A percentile compares a stretch with the other conserved stretches of the same genome.
These are phyloP conservation scores for Gerris lacustris DNA, from an alignment of 2,888 invertebrate genomes.

Conservation along the genomic window DNA sequence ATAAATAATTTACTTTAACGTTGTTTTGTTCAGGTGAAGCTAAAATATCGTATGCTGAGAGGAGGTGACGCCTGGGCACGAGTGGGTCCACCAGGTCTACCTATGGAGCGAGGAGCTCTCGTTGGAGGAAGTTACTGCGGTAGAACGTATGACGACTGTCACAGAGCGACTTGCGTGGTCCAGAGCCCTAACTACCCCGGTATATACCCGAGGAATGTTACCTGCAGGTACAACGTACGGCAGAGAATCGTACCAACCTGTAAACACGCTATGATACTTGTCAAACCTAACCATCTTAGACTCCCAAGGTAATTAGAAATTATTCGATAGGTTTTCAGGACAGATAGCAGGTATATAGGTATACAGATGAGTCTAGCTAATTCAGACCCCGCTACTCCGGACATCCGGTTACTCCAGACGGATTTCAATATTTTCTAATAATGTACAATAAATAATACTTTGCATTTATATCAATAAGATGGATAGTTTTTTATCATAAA, in stretches of 20 bases:
- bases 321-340: no score
- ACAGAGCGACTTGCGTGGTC: constrained; percentile 66
- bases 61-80: constrained; percentile 50
- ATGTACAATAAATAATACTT: no score
- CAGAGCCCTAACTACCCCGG: constrained; percentile 87
- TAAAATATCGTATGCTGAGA: constrained; percentile 44
- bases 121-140: constrained; percentile 76
- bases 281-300: constrained; percentile 41
- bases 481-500: no score
- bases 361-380: no score
- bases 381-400: no score
- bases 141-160: constrained; percentile 72
- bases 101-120: constrained; percentile 64
- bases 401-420: no score
- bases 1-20: no score
- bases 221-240: constrained; percentile 77
- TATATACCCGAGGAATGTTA: constrained; percentile 76
- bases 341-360: no score
- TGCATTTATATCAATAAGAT: no score
- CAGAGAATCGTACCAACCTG: constrained; percentile 77
- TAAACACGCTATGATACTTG: constrained; percentile 82
- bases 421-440: no score
- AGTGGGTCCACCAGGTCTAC: constrained; percentile 61
- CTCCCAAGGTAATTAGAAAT: constrained; percentile 20
- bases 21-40: background rate